Conservation (phyloP, 2,888 invertebrate genomes). For the Helobdella robusta region DNA sequence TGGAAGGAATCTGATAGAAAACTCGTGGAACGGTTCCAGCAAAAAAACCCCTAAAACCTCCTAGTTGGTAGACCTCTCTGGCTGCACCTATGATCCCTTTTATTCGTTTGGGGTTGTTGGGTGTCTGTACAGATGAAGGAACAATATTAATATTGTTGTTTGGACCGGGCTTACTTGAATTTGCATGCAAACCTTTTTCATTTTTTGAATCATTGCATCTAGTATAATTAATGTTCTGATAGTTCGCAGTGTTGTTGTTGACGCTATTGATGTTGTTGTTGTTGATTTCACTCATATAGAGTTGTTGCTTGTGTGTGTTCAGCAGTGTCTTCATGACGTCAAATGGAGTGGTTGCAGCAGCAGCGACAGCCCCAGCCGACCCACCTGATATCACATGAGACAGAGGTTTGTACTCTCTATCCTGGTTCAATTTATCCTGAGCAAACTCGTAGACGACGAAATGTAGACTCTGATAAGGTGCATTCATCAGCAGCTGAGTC, state of each 20-base stretch:
- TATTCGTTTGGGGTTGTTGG: constrained; percentile 49
- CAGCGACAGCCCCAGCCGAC: constrained; percentile 78
- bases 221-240: too few relatives aligned
- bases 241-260: too few relatives aligned
- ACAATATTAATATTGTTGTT: too few relatives aligned
- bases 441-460: constrained; percentile 48
- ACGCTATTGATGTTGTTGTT: too few relatives aligned
- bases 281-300: too few relatives aligned
- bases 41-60: constrained; percentile 58
- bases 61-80: constrained; percentile 61
- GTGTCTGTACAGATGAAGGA: constrained; percentile 24
- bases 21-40: constrained; percentile 77
- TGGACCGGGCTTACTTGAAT: not conserved
- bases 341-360: constrained; percentile 84
- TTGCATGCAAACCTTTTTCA: not conserved
- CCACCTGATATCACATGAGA: constrained; percentile 78
- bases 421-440: constrained; percentile 56
- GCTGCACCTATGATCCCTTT: constrained; percentile 72
- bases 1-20: constrained; percentile 88
- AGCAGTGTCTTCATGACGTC: constrained; percentile 93
- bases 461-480: constrained; percentile 75
- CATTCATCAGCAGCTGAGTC: constrained; percentile 75
- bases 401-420: constrained; percentile 73
- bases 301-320: constrained; percentile 66
- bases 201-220: not conserved